These are phyloP conservation scores for Lycaon pictus DNA, from an alignment of 2,113 vertebrate genomes.

Conservation along the genomic window DNA sequence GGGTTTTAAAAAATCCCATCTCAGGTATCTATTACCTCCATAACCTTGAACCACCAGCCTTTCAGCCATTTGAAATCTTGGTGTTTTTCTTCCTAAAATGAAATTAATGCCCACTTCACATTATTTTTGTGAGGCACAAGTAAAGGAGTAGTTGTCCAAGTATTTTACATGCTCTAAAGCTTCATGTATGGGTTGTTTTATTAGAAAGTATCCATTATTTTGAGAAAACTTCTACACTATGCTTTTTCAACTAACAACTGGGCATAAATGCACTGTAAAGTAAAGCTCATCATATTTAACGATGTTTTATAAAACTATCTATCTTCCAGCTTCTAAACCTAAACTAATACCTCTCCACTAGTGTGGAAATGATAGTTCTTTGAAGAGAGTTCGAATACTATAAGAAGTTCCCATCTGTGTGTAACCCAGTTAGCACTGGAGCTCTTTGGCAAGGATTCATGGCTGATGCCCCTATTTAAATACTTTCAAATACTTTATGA, in stretches of 20 bases:
- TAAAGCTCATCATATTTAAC: constrained; percentile 30
- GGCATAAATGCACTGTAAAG: constrained; percentile 37
- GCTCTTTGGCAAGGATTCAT: constrained; percentile 11
- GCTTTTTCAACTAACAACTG: constrained; percentile 15
- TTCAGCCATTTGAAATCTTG: neutral
- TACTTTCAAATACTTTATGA: neutral
- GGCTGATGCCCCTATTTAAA: neutral
- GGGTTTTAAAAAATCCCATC: neutral
- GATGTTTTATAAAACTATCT: constrained; percentile 33
- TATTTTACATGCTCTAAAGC: constrained; percentile 4
- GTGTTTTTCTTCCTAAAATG: neutral
- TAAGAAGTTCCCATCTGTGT: neutral
- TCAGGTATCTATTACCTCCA: neutral
- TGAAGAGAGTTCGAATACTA: neutral
- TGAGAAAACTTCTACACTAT: neutral
- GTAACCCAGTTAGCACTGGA: neutral
- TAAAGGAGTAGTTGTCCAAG: neutral
- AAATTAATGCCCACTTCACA: neutral
- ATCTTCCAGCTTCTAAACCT: constrained; percentile 12
- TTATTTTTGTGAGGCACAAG: neutral
- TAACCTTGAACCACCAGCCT: neutral
- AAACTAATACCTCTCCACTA: neutral
- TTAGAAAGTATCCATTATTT: constrained; percentile 10
- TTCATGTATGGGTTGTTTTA: neutral
- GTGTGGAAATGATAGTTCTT: neutral